A percentile compares a stretch with the other conserved stretches of the same genome.
Conservation (phyloP, 2,888 invertebrate genomes). For the Sesia bembeciformis region DNA sequence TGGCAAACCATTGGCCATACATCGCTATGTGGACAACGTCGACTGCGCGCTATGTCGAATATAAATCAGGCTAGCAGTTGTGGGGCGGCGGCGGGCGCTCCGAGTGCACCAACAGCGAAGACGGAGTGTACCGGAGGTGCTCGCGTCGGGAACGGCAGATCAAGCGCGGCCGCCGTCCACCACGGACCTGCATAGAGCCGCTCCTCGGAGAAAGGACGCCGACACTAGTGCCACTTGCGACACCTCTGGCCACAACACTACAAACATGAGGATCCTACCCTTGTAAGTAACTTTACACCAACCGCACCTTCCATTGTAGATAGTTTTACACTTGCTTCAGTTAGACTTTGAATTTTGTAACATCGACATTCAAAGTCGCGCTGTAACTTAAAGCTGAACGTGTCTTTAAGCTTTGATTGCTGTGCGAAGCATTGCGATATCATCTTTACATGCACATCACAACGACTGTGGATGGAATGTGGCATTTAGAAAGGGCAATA, state of each 20-base stretch:
- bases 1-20: constrained; percentile 22
- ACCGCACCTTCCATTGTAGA: constrained; percentile 4
- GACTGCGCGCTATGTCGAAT: constrained; percentile 35
- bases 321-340: constrained; percentile 1
- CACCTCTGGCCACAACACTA: constrained; percentile 18
- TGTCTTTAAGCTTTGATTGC: constrained; percentile 29
- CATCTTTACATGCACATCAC: constrained; percentile 7
- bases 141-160: constrained; percentile 41
- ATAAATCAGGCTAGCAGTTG: constrained; percentile 39
- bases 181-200: constrained; percentile 52
- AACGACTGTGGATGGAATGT: neutral
- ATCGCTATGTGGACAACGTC: constrained; percentile 33
- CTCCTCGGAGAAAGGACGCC: constrained; percentile 49
- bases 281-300: constrained; percentile 38
- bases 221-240: constrained; percentile 37
- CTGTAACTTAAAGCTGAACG: neutral
- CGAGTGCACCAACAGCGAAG: constrained; percentile 22
- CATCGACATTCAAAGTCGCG: neutral
- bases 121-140: constrained; percentile 33
- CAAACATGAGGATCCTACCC: constrained; percentile 57
- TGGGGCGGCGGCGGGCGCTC: constrained; percentile 25
- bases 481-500: neutral
- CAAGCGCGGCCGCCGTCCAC: constrained; percentile 57
- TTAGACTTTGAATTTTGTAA: neutral
- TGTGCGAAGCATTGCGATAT: constrained; percentile 41